Percentiles rank a stretch among this genome's conserved stretches.
Evolutionary conservation across 1,140 invertebrate species (phyloP).

Genomic region (Telenomus remus): DNA sequence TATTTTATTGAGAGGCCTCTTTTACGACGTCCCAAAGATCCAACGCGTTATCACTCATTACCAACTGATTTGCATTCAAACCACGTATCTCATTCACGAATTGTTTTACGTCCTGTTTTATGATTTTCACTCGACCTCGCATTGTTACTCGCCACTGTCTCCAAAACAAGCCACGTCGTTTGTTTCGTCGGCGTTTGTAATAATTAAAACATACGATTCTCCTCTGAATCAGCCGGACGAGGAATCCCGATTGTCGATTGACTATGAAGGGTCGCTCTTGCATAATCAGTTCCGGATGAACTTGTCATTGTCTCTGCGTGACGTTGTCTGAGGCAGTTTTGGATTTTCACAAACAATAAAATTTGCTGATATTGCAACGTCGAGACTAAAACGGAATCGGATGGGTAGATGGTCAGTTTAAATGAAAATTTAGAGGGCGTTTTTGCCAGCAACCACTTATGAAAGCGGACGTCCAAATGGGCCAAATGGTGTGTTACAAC

Average conservation of each 20-base stretch:
- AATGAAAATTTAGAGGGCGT: conserved; percentile 35
- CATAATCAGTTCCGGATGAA: conserved; percentile 39
- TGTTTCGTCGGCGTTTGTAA: conserved; percentile 44
- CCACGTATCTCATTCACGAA: background rate
- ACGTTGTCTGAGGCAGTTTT: no score
- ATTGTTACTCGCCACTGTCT: no score
- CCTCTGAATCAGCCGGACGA: conserved; percentile 27
- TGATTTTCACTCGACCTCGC: background rate
- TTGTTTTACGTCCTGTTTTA: background rate
- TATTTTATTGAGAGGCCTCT: no score
- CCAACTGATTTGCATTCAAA: no score
- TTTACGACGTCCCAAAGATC: no score
- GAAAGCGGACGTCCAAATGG: conserved; percentile 21
- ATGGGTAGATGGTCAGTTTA: conserved; percentile 20
- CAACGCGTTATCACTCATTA: no score
- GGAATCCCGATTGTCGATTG: conserved; percentile 44
- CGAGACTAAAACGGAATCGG: background rate
- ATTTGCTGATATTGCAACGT: background rate
- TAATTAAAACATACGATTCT: conserved; percentile 43
- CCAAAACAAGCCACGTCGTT: conserved; percentile 17
- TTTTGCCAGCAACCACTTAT: conserved; percentile 39
- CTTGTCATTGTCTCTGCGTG: conserved; percentile 9
- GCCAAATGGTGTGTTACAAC: conserved; percentile 23
- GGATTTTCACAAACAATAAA: background rate
- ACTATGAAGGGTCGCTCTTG: conserved; percentile 26